Conservation (phyloP, 2,113 vertebrate species). For the Pygathrix nemaeus region DNA sequence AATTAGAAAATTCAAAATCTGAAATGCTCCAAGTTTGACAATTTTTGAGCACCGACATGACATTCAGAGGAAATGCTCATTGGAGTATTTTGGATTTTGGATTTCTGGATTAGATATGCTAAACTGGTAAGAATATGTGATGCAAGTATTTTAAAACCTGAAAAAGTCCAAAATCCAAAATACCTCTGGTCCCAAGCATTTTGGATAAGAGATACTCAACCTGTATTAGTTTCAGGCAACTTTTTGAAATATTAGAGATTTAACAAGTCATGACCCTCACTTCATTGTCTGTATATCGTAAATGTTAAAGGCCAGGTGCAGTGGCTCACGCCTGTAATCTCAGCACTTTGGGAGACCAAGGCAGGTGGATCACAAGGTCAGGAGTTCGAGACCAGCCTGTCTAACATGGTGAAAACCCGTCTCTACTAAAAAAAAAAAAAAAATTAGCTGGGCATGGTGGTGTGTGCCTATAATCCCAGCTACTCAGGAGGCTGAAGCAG, state of each 20-base stretch:
- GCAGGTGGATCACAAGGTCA: too few relatives aligned
- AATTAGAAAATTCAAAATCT: neutral
- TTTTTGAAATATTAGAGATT: constrained; percentile 5
- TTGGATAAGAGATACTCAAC: neutral
- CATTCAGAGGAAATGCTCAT: neutral
- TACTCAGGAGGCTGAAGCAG: too few relatives aligned
- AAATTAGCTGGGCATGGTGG: too few relatives aligned
- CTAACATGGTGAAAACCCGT: too few relatives aligned
- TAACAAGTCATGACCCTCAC: neutral
- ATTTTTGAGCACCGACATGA: neutral
- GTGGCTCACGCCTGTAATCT: too few relatives aligned
- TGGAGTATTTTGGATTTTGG: neutral
- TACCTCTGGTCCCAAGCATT: neutral
- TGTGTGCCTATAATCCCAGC: too few relatives aligned
- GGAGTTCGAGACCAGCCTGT: too few relatives aligned
- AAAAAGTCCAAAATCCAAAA: neutral
- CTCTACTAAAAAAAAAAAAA: too few relatives aligned
- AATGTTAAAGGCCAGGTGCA: too few relatives aligned
- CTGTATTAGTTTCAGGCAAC: neutral
- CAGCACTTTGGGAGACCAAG: too few relatives aligned
- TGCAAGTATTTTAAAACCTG: neutral
- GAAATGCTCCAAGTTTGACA: neutral
- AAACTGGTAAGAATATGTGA: neutral
- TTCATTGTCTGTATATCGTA: neutral
- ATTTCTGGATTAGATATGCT: neutral